Conservation (phyloP, 2,888 invertebrate genomes). For the Capitulum mitella region DNA sequence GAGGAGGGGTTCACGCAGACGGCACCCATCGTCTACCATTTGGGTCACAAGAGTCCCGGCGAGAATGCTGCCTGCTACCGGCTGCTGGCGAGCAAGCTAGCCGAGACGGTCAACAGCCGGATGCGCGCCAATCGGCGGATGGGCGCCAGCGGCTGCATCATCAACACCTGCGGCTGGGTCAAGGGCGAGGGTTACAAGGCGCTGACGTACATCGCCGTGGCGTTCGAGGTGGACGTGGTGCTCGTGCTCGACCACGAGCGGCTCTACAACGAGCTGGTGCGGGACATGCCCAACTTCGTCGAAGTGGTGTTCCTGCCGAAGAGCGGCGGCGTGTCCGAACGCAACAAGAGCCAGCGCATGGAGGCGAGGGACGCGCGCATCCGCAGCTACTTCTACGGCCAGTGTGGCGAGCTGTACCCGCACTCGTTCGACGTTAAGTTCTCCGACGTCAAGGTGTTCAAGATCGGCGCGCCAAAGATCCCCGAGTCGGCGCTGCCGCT, state of each 20-base stretch:
- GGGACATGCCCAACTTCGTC: conserved; percentile 89
- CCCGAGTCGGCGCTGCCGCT: conserved; percentile 95
- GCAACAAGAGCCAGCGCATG: conserved; percentile 61
- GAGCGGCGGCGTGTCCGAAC: conserved; percentile 92
- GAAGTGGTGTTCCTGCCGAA: conserved; percentile 88
- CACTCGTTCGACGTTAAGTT: conserved; percentile 75
- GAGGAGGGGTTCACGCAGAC: conserved; percentile 93
- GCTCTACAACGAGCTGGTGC: conserved; percentile 82
- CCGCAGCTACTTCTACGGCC: conserved; percentile 92
- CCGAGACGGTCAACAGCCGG: conserved; percentile 74
- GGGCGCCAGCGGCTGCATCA: conserved; percentile 72
- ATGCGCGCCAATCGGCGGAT: conserved; percentile 60
- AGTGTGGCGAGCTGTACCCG: conserved; percentile 59
- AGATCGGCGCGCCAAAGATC: conserved; percentile 86
- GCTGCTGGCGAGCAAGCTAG: conserved; percentile 70
- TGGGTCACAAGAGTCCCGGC: conserved; percentile 71
- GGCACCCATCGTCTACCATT: conserved; percentile 88
- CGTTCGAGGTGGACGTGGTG: conserved; percentile 92
- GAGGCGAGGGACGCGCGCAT: conserved; percentile 73
- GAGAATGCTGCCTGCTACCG: conserved; percentile 77
- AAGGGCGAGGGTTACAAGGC: conserved; percentile 83
- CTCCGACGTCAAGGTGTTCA: conserved; percentile 64
- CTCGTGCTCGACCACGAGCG: conserved; percentile 93
- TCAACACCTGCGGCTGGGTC: conserved; percentile 98
- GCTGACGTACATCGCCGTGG: conserved; percentile 77